Conservation (phyloP, 2,888 invertebrate species). For the Tipula confusa region DNA sequence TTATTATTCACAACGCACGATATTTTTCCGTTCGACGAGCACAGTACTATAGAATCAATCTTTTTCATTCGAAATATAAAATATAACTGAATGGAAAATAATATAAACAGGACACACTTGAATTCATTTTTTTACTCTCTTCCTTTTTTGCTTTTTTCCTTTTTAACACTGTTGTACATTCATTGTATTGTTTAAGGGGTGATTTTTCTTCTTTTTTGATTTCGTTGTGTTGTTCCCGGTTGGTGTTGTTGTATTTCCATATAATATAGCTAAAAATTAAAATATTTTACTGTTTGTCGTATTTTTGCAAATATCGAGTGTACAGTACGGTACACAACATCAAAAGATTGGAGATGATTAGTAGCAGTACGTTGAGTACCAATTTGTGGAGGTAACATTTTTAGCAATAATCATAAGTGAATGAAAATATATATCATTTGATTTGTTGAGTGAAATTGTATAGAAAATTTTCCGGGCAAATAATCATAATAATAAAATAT, state of each 20-base stretch:
- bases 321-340: background rate
- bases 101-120: slow-evolving; percentile 28
- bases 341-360: background rate
- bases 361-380: background rate
- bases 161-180: slow-evolving; percentile 15
- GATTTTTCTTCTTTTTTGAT: background rate
- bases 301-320: background rate
- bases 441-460: background rate
- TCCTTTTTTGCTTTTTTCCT: background rate
- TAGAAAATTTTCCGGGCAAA: background rate
- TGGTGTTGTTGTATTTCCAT: background rate
- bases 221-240: background rate
- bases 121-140: slow-evolving; percentile 29
- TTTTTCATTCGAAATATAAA: slow-evolving; percentile 26
- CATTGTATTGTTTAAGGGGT: slow-evolving; percentile 29
- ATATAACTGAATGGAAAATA: slow-evolving; percentile 28
- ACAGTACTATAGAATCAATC: background rate
- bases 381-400: background rate
- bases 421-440: background rate
- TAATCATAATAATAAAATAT: background rate
- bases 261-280: background rate
- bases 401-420: background rate
- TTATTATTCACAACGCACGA: background rate
- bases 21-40: background rate
- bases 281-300: background rate